Percentiles rank a stretch among this genome's conserved stretches.
Evolutionary conservation across 1,140 invertebrate species (phyloP).

Genomic region (Myzus persicae): DNA sequence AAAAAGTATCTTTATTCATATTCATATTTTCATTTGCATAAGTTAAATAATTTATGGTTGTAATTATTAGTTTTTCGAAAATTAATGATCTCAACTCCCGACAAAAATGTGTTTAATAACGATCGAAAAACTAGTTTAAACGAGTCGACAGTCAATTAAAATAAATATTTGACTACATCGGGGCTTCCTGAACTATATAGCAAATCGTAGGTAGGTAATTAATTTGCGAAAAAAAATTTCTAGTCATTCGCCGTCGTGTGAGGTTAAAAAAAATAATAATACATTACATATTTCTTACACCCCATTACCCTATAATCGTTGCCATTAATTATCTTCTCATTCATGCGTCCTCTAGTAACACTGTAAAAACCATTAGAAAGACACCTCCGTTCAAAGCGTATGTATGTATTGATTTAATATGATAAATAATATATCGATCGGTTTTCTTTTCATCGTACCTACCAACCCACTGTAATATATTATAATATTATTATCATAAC

Average conservation of each 20-base stretch:
- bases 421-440: neutral
- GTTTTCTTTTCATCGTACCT: neutral
- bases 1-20: constrained; percentile 8
- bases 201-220: neutral
- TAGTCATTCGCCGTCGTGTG: neutral
- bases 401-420: neutral
- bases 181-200: neutral
- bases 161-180: neutral
- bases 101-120: neutral
- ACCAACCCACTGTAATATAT: neutral
- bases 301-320: neutral
- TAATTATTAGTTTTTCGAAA: constrained; percentile 22
- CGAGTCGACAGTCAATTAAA: neutral
- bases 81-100: neutral
- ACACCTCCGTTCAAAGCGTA: neutral
- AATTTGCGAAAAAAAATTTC: constrained; percentile 6
- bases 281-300: neutral
- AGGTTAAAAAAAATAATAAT: constrained; percentile 5
- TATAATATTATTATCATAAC: neutral
- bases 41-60: neutral
- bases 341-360: neutral
- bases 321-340: neutral
- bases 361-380: neutral
- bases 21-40: neutral
- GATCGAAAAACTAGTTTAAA: constrained; percentile 21